Conservation (phyloP, 2,888 invertebrate species). For the Agriopis leucophaearia region DNA sequence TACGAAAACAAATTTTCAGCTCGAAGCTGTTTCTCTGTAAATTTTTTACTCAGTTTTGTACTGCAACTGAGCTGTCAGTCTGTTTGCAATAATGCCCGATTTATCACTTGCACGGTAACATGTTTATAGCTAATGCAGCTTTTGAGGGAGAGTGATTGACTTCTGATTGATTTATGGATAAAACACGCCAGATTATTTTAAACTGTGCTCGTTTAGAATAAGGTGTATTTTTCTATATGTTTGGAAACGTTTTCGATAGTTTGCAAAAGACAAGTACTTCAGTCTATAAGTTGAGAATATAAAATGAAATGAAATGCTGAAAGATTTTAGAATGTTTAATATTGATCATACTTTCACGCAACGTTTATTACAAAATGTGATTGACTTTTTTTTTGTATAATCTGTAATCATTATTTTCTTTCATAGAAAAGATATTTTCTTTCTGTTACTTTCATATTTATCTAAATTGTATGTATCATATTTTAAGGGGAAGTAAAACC, state of each 20-base stretch:
- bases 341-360: not conserved
- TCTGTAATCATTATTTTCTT: no score
- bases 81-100: constrained; percentile 61
- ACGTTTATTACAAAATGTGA: constrained; percentile 6
- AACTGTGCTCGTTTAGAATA: constrained; percentile 12
- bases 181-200: constrained; percentile 22
- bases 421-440: no score
- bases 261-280: constrained; percentile 3
- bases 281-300: constrained; percentile 9
- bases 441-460: no score
- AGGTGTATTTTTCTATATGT: constrained; percentile 7
- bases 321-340: constrained; percentile 5
- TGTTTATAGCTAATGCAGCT: constrained; percentile 54
- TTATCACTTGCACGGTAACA: constrained; percentile 51
- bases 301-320: constrained; percentile 14
- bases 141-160: constrained; percentile 46
- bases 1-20: not conserved
- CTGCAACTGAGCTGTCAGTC: constrained; percentile 51
- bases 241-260: constrained; percentile 1
- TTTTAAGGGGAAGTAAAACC: no score
- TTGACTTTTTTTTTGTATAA: no score
- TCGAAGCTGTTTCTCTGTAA: not conserved
- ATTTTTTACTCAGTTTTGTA: constrained; percentile 3
- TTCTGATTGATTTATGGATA: constrained; percentile 42
- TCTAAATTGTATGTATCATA: no score